These are phyloP conservation scores for Paguma larvata DNA, from an alignment of 2,797 vertebrate genomes.

Conservation along the genomic window DNA sequence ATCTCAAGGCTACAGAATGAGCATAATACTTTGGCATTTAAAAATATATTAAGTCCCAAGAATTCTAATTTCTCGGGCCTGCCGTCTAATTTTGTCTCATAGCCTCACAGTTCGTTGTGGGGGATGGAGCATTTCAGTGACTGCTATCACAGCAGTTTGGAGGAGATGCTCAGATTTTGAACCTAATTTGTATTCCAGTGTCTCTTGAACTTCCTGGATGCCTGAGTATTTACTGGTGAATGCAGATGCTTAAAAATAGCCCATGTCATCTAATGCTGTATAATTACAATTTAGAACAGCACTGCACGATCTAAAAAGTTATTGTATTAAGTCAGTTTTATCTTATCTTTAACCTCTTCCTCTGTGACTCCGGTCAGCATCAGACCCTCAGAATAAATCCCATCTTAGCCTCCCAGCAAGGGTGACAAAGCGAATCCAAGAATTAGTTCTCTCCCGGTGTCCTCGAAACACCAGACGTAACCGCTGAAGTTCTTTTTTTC, in stretches of 20 bases:
- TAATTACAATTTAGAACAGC: slow-evolving; percentile 1
- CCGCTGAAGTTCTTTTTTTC: not conserved
- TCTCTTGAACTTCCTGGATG: not conserved
- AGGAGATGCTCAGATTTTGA: not conserved
- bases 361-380: not conserved
- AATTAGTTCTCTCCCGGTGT: not conserved
- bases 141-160: slow-evolving; percentile 2
- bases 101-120: not conserved
- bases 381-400: not conserved
- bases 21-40: not conserved
- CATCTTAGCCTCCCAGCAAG: not conserved
- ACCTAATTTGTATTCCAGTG: not conserved
- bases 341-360: not conserved
- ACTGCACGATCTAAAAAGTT: not conserved
- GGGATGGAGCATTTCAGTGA: not conserved
- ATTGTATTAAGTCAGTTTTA: not conserved
- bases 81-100: not conserved
- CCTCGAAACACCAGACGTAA: not conserved
- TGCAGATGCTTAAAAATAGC: slow-evolving; percentile 48
- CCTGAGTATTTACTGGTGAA: not conserved
- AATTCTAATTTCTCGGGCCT: slow-evolving; percentile 29
- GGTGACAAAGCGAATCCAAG: not conserved
- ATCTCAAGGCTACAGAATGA: not conserved
- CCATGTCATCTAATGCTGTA: not conserved
- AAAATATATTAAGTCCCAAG: slow-evolving; percentile 12